Conservation (phyloP, 2,797 vertebrate species). For the Labroides dimidiatus region DNA sequence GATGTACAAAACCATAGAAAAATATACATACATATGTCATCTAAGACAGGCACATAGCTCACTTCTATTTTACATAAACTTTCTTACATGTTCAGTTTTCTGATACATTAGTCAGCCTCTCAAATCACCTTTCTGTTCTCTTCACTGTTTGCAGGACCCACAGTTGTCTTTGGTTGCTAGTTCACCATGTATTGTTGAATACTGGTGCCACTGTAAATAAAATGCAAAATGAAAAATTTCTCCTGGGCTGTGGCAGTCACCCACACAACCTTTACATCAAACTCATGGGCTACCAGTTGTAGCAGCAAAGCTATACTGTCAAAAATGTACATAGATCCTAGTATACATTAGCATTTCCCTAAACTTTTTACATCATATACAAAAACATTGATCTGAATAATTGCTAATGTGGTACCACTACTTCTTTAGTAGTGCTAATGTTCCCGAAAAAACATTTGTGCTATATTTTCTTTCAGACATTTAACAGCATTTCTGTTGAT, state of each 20-base stretch:
- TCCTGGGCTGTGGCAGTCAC: slow-evolving; percentile 26
- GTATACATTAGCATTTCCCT: slow-evolving; percentile 71
- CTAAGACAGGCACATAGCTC: slow-evolving; percentile 70
- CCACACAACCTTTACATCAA: slow-evolving; percentile 33
- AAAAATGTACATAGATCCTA: slow-evolving; percentile 56
- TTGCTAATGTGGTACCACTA: slow-evolving; percentile 80
- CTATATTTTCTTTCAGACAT: slow-evolving; percentile 67
- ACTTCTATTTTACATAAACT: slow-evolving; percentile 73
- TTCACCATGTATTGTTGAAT: slow-evolving; percentile 32
- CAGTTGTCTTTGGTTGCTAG: slow-evolving; percentile 72
- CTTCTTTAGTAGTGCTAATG: slow-evolving; percentile 75
- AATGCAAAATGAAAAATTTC: slow-evolving; percentile 8
- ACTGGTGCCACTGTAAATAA: slow-evolving; percentile 15
- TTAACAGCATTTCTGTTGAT: slow-evolving; percentile 54
- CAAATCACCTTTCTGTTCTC: slow-evolving; percentile 29
- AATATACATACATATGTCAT: slow-evolving; percentile 83
- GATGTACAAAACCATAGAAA: slow-evolving; percentile 86
- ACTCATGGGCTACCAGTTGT: slow-evolving; percentile 32
- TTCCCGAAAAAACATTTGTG: slow-evolving; percentile 73
- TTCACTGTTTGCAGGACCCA: slow-evolving; percentile 33
- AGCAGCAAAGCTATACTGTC: slow-evolving; percentile 36
- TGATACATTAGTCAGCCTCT: slow-evolving; percentile 15
- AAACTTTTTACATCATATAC: slow-evolving; percentile 88
- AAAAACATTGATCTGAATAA: slow-evolving; percentile 80
- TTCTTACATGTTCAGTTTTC: slow-evolving; percentile 25